Evolutionary conservation across 2,113 vertebrate genomes (phyloP), one percentile per base, ranked within the genome.

Genomic region (Salminus brasiliensis): DNA sequence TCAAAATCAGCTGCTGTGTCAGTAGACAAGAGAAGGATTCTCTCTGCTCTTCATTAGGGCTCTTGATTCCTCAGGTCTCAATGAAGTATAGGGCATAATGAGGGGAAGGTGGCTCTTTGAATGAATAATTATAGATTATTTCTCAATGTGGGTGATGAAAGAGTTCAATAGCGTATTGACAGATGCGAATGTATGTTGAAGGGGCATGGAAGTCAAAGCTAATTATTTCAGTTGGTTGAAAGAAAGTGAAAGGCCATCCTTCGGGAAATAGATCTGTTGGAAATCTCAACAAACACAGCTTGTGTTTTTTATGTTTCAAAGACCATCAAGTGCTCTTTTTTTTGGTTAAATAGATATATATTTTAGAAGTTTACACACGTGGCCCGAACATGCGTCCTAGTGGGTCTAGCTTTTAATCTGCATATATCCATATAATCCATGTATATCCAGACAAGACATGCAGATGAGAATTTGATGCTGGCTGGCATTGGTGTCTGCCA

Each of bases 221-320:
- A 85, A 80, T 85, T 82, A 72, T 66, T 72, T 76, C 53, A 75
- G 53, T 36, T 36, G 53, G 45, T 36, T 60, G 53, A 80, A 82
- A 15, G 27, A 18, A 80, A 57, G 32, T 65, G 29, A 79, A 52
- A 67, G 36, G 32, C 43, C 65, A 62, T 66, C 63, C 55, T 65
- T 43, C 23, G 72, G 62, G 81, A 79, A 66, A 73, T 34, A 36
- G 23, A 63, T 23, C 65, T 77, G 74, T 52, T 55, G 60, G 53
- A 76, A 74, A 77, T 68, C 65, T 67, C 55, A 43, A 65, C 71
- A 78, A 62, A 71, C 68, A 73, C 59, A 16, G 27, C n/a, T 4
- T 13, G 49, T 6, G 10, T 18, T 52, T 23, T n/a, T 73, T 72
- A 55, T 29, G 29, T 5, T 78, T 27, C 8, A 29, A 68, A 83